Conservation (phyloP, 2,888 invertebrate species). For the Habroteleia sp. region DNA sequence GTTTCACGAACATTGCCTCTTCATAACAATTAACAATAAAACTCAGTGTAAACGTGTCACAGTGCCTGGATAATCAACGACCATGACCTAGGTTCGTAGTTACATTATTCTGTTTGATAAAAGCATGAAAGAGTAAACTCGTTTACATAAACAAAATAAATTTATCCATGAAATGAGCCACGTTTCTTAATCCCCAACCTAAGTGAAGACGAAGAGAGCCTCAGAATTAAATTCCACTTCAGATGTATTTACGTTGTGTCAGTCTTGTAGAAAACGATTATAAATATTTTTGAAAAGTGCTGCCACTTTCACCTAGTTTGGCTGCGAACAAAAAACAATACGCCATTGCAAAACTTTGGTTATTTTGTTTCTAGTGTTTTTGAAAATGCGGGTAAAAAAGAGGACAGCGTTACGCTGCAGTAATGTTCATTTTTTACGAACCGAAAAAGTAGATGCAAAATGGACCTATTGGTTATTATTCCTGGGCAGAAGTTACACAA, state of each 20-base stretch:
- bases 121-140: no score
- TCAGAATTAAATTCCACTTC: constrained; percentile 17
- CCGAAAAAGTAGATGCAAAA: constrained; percentile 36
- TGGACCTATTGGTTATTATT: constrained; percentile 35
- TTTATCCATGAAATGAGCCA: no score
- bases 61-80: no score
- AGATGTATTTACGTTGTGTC: neutral
- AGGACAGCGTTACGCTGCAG: neutral
- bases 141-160: no score
- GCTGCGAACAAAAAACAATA: constrained; percentile 3
- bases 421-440: constrained; percentile 2
- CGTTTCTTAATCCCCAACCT: no score
- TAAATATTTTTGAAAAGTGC: constrained; percentile 13
- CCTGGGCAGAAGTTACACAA: constrained; percentile 19
- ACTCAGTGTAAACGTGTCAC: constrained; percentile 9
- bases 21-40: constrained; percentile 42
- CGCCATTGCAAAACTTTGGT: constrained; percentile 9
- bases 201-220: no score
- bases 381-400: constrained; percentile 24
- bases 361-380: constrained; percentile 14
- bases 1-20: neutral
- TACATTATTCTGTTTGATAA: neutral
- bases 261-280: constrained; percentile 2
- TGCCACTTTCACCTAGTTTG: constrained; percentile 1
- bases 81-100: neutral